Conservation (phyloP, 2,797 vertebrate genomes). For the Urophycis tenuis region DNA sequence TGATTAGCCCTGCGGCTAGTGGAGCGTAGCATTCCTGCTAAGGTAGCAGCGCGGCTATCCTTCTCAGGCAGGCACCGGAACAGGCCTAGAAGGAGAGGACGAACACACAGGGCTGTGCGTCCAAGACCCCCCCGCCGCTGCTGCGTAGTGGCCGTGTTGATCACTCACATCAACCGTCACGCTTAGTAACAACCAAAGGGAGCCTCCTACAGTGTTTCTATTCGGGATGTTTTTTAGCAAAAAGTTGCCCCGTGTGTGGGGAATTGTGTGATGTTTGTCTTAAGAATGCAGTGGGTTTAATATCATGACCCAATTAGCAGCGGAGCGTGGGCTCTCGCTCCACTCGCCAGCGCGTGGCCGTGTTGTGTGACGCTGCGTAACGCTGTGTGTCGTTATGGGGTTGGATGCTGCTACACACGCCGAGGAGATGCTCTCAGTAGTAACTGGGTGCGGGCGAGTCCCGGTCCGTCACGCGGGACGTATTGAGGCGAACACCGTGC, state of each 20-base stretch:
- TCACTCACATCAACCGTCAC: no score
- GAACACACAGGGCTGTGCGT: background rate
- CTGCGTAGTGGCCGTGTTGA: background rate
- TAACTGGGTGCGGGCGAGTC: background rate
- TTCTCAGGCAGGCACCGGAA: background rate
- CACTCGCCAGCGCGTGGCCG: background rate
- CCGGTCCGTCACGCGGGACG: constrained; percentile 8
- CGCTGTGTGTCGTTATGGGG: background rate
- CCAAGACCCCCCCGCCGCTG: background rate
- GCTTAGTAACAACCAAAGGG: constrained; percentile 7
- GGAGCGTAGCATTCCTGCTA: background rate
- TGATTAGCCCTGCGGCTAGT: constrained; percentile 29
- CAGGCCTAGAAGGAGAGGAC: background rate
- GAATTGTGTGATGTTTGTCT: background rate
- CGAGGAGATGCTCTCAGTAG: background rate
- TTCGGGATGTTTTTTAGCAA: constrained; percentile 9
- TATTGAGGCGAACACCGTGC: constrained; percentile 45
- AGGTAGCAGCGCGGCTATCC: background rate
- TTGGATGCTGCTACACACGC: background rate
- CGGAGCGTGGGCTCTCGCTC: background rate
- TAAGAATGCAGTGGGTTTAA: background rate
- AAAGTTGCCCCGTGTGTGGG: background rate
- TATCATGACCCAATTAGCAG: background rate
- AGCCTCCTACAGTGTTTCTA: background rate
- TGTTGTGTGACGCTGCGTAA: background rate